Evolutionary conservation across 2,888 invertebrate genomes (phyloP).

Genomic region (Mythimna pallens): DNA sequence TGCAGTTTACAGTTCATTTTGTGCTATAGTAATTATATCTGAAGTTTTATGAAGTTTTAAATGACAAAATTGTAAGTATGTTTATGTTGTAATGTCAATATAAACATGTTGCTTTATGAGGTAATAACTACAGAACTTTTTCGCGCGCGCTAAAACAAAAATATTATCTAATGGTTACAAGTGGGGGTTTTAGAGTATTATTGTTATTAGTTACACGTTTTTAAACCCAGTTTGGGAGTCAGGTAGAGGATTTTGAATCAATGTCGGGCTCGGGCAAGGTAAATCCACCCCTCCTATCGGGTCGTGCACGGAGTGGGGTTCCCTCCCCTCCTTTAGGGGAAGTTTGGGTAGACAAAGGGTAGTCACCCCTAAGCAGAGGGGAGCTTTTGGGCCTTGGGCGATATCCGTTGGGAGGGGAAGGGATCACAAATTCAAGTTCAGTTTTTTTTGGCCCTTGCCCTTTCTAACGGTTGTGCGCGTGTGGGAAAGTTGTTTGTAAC

Average conservation of each 20-base stretch:
- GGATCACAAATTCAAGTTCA: conserved; percentile 82
- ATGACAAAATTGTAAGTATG: conserved; percentile 40
- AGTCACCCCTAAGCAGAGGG: conserved; percentile 88
- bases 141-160: conserved; percentile 50
- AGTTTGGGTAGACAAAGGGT: conserved; percentile 89
- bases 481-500: conserved; percentile 67
- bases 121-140: conserved; percentile 54
- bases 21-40: neutral
- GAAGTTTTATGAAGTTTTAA: conserved; percentile 16
- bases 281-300: conserved; percentile 85
- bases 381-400: conserved; percentile 84
- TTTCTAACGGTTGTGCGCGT: conserved; percentile 72
- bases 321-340: conserved; percentile 87
- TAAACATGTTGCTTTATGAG: conserved; percentile 31
- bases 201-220: conserved; percentile 65
- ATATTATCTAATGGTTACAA: neutral
- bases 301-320: conserved; percentile 82
- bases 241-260: conserved; percentile 83
- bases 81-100: conserved; percentile 8
- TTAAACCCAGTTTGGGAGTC: conserved; percentile 65
- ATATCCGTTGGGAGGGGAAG: conserved; percentile 83
- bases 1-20: conserved; percentile 4
- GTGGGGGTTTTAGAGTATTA: conserved; percentile 8
- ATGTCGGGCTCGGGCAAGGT: conserved; percentile 82
- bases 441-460: conserved; percentile 75